Evolutionary conservation across 2,888 invertebrate genomes (phyloP), one percentile per base, ranked within the genome.

Genomic region (Andrena bucephala): DNA sequence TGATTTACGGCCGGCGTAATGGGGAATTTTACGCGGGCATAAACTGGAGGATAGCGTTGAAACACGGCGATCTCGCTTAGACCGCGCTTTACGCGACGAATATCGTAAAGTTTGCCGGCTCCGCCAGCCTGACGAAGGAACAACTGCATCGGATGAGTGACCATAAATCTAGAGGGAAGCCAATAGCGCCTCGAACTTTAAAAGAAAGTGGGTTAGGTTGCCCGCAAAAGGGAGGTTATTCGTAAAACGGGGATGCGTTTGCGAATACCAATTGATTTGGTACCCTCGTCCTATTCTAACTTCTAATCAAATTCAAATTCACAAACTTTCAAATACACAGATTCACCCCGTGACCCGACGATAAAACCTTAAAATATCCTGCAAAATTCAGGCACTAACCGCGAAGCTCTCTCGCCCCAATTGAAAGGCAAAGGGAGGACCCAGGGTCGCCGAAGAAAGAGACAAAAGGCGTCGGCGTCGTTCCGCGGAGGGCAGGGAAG

Each of bases 1-100:
- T 79, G 74, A 82, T 82, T 74, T 79, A 79, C 59, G 42, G 36
- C 60, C 50, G 33, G 66, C 20, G 62, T 82, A 79, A 80, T 63
- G 50, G 75, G 16, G 20, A 67, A 71, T 63, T 82, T 82, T 71
- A 79, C 70, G 66, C 70, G 36, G 27, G 48, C 54, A 73, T 79
- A 79, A 81, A 81, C 62, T n/a, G 31, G 20, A 54, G 31, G 67
- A 62, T 62, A 54, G 71, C 33, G 68, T 62, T 62, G 24, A 62
- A 71, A 62, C 71, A 50, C 27, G 60, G 29, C 71, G 71, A 71
- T 80, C 70, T 42, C 29, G 52, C n/a, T 78, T 33, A 20, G 33
- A 60, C 24, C 67, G 48, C 57, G 65, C 42, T 66, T 67, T 59
- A 74, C 63, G 72, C 63, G 77, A 68, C 48, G 57, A 57, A 54